phyloP scores from a whole-genome alignment of 2,888 invertebrate genomes.

The Zaprionus lineosus region DNA sequence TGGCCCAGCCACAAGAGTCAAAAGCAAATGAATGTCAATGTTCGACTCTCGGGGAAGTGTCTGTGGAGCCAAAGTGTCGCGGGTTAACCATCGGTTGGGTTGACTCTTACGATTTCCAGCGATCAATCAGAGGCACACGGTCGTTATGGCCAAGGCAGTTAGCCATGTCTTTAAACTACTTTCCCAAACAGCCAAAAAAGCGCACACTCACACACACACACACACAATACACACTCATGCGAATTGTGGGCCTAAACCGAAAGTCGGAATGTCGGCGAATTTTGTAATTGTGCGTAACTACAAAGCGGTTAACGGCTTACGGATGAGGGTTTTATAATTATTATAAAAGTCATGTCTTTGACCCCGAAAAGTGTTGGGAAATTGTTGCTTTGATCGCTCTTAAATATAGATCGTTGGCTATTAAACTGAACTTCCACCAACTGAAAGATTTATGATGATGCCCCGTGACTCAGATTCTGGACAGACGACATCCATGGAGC shows the following conservation, averaged over 20 bases:
- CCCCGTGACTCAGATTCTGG: not conserved
- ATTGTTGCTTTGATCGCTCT: conserved; percentile 15
- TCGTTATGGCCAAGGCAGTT: conserved; percentile 43
- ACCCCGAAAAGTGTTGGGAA: conserved; percentile 27
- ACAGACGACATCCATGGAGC: conserved; percentile 26
- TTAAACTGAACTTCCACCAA: conserved; percentile 29
- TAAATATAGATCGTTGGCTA: conserved; percentile 59
- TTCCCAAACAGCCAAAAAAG: conserved; percentile 44
- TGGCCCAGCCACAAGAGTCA: conserved; percentile 41
- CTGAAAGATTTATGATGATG: conserved; percentile 31
- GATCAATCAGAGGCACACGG: conserved; percentile 57
- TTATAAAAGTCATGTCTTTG: conserved; percentile 46
- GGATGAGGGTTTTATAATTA: conserved; percentile 61
- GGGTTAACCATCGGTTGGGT: conserved; percentile 13
- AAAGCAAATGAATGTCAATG: conserved; percentile 66
- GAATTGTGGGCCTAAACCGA: conserved; percentile 37
- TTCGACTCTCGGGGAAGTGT: too few species aligned
- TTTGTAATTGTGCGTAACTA: conserved; percentile 43
- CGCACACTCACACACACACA: too few species aligned
- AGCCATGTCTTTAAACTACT: conserved; percentile 56
- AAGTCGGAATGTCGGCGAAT: conserved; percentile 60
- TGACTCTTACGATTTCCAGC: too few species aligned
- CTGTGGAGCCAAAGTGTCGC: not conserved
- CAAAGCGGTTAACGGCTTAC: conserved; percentile 18
- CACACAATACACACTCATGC: too few species aligned